These are phyloP conservation scores for Tillus elongatus DNA, from an alignment of 2,888 invertebrate genomes.

Conservation along the genomic window DNA sequence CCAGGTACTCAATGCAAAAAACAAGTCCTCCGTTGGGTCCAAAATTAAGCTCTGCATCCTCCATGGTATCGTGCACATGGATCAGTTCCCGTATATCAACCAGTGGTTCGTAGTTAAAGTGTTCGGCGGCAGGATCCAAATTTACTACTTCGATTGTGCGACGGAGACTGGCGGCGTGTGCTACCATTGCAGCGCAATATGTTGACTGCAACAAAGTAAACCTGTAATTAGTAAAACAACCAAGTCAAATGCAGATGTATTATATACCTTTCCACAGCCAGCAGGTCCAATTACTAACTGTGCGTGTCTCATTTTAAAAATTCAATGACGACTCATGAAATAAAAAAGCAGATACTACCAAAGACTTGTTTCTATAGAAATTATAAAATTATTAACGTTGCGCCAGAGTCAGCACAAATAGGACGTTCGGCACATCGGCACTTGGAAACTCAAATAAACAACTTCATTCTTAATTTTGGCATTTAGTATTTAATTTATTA, in stretches of 20 bases:
- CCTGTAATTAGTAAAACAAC: background rate
- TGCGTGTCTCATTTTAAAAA: constrained; percentile 74
- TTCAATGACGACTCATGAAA: too few relatives aligned
- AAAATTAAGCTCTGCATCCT: constrained; percentile 84
- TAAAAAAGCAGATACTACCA: too few relatives aligned
- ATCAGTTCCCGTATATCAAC: constrained; percentile 85
- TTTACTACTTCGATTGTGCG: constrained; percentile 52
- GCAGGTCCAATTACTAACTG: constrained; percentile 96
- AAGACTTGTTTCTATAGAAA: too few relatives aligned
- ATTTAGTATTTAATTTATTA: too few relatives aligned
- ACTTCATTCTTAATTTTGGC: too few relatives aligned
- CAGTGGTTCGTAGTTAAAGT: constrained; percentile 83
- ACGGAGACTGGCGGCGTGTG: constrained; percentile 68
- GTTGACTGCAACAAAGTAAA: constrained; percentile 62
- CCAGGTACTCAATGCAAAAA: constrained; percentile 88
- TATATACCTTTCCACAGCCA: constrained; percentile 86
- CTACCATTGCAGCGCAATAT: constrained; percentile 81
- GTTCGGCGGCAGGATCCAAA: constrained; percentile 58
- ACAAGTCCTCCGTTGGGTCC: constrained; percentile 97
- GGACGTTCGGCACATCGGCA: too few relatives aligned
- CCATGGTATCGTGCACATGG: constrained; percentile 93
- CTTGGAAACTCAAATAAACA: too few relatives aligned
- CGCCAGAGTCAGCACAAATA: too few relatives aligned
- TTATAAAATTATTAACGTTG: too few relatives aligned
- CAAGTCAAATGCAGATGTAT: background rate